These are phyloP conservation scores for Aleiodes sp. DNA, from an alignment of 1,140 invertebrate species.

Conservation along the genomic window DNA sequence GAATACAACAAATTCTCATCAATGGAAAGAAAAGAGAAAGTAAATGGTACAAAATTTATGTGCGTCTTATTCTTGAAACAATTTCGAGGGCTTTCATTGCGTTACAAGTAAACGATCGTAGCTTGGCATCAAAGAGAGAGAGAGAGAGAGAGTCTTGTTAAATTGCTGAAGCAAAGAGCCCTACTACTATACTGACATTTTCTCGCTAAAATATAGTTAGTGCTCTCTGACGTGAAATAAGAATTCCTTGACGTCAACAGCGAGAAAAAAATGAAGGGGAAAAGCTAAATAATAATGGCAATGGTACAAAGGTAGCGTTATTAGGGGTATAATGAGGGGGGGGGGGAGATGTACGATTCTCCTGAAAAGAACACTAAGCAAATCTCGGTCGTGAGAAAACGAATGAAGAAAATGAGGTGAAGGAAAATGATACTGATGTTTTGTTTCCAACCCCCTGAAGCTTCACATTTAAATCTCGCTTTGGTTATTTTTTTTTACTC, in stretches of 20 bases:
- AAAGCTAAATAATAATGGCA: slow-evolving; percentile 3
- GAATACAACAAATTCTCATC: too few species aligned
- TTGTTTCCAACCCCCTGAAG: neutral
- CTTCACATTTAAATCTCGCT: neutral
- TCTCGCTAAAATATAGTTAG: neutral
- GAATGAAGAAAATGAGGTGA: neutral
- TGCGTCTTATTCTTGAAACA: neutral
- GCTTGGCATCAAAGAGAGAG: neutral
- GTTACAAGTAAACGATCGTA: neutral
- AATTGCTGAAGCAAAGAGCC: slow-evolving; percentile 9
- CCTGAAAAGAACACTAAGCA: neutral
- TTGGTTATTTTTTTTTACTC: neutral
- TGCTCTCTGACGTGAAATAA: neutral
- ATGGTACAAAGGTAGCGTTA: neutral
- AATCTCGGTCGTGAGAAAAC: neutral
- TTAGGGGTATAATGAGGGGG: neutral
- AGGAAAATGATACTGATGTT: neutral
- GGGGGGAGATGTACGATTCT: too few species aligned
- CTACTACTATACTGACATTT: neutral
- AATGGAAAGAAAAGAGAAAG: too few species aligned
- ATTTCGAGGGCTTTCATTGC: neutral
- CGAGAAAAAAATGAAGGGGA: neutral
- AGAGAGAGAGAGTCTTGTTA: neutral
- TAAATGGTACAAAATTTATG: neutral
- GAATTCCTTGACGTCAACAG: neutral